Evolutionary conservation across 2,888 invertebrate species (phyloP), one percentile per base, ranked within the genome.

Genomic region (Caenorhabditis afra): DNA sequence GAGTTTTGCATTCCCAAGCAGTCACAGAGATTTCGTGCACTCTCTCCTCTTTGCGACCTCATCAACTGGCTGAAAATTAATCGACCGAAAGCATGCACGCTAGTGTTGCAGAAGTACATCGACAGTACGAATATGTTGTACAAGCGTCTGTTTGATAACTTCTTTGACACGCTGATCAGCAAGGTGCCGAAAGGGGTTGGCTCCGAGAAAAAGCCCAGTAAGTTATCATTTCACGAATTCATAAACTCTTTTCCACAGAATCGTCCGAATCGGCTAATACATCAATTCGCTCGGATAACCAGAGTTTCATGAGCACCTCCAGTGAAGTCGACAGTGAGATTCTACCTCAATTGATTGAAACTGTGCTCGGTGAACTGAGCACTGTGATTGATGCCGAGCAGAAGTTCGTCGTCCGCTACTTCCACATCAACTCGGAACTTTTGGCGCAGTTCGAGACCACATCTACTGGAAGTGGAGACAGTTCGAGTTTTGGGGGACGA

Each of bases 301-400:
- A 68, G 49, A 80, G 80, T 41, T 80, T 76, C 47, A 18, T 66
- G 55, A 80, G 80, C 23, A 47, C 55, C 10, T 61, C 65, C 11
- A 80, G 75, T 66, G 80, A 80, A 41, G 62, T 76, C 12, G 80
- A 80, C 66, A 71, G 39, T 29, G 75, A 80, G 16, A 59, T 67
- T 8, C 23, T 76, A 1, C 78, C 74, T 0, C 80, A 94, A 77
- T 92, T 95, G 61, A 92, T 96, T 73, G 95, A 96, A 90, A 94
- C 94, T 91, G 95, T 96, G 64, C 92, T 99, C 74, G 94, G 94
- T 16, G 94, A 96, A 90, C 92, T 97, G 81, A 96, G 96, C 90
- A 95, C 95, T 3, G 94, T 96, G 67, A 96, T 97, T 90, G 93
- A 96, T 83, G 94, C 95, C 23, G 98, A 98, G 91, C 97, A 97